Percentiles rank a stretch among this genome's conserved stretches.
phyloP scores from a whole-genome alignment of 2,888 invertebrate genomes.

The Halictus quadricinctus region DNA sequence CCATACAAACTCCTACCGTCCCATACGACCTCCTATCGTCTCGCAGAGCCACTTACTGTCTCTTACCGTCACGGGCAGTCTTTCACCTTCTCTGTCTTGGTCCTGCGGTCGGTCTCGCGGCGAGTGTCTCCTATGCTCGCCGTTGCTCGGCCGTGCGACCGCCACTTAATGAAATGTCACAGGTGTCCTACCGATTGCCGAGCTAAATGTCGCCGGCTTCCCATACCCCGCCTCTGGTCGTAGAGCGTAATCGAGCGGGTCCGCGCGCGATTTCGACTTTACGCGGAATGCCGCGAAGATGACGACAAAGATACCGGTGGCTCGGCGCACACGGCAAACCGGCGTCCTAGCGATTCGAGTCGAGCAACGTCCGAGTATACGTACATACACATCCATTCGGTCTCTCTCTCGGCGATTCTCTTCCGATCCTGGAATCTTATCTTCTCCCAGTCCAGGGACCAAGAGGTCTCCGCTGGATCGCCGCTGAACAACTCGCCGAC shows the following conservation, averaged over 20 bases:
- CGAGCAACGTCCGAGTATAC: background rate
- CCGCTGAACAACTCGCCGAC: background rate
- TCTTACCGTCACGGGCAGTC: background rate
- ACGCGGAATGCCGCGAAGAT: slow-evolving; percentile 71
- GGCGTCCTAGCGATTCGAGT: background rate
- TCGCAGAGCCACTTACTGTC: background rate
- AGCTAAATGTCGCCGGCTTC: slow-evolving; percentile 80
- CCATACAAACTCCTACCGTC: background rate
- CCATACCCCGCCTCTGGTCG: slow-evolving; percentile 72
- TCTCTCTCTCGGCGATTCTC: background rate
- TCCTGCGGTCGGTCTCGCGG: slow-evolving; percentile 7
- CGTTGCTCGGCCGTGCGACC: slow-evolving; percentile 62
- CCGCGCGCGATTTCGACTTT: slow-evolving; percentile 71
- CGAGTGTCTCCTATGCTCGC: slow-evolving; percentile 19
- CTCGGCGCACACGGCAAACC: background rate
- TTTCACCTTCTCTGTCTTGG: background rate
- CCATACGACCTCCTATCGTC: too few species aligned
- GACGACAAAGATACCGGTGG: slow-evolving; percentile 64
- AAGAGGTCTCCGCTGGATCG: background rate
- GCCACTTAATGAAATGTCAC: slow-evolving; percentile 82
- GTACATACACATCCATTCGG: background rate
- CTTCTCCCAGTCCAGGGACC: background rate
- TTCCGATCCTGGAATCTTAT: slow-evolving; percentile 51
- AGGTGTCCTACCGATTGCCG: slow-evolving; percentile 80
- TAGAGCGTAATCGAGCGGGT: slow-evolving; percentile 44